phyloP scores from a whole-genome alignment of 2,888 invertebrate species.

The Tetragnatha montana region DNA sequence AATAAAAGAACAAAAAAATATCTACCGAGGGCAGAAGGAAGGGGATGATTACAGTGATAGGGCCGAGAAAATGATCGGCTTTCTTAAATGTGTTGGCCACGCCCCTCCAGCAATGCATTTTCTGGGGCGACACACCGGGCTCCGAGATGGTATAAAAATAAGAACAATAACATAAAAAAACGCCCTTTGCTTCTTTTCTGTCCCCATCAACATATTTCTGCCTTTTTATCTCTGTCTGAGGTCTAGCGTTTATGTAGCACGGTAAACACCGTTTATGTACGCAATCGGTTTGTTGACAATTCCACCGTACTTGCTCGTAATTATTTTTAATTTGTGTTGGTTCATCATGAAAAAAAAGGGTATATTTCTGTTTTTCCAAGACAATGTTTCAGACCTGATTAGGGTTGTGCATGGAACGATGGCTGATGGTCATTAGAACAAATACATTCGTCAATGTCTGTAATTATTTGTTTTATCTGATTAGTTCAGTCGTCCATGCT shows the following conservation, averaged over 20 bases:
- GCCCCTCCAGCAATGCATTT: slow-evolving; percentile 55
- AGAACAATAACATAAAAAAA: neutral
- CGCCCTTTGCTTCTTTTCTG: neutral
- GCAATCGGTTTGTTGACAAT: slow-evolving; percentile 2
- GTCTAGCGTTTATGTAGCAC: neutral
- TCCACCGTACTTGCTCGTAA: neutral
- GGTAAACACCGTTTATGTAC: neutral
- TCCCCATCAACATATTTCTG: neutral
- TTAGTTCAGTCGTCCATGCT: too few relatives aligned
- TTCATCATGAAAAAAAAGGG: too few relatives aligned
- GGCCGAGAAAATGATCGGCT: slow-evolving; percentile 63
- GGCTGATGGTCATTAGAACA: too few relatives aligned
- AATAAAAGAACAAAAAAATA: neutral
- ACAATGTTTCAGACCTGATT: too few relatives aligned
- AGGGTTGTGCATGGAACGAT: too few relatives aligned
- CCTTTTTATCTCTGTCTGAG: slow-evolving; percentile 4
- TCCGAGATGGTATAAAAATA: neutral
- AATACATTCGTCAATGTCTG: too few relatives aligned
- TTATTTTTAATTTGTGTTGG: too few relatives aligned
- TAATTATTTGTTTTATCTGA: too few relatives aligned
- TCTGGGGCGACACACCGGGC: slow-evolving; percentile 24
- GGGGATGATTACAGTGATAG: slow-evolving; percentile 55
- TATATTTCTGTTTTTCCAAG: too few relatives aligned
- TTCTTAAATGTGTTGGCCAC: slow-evolving; percentile 66
- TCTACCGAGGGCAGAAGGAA: neutral